Conservation (phyloP, 2,888 invertebrate species). For the Pilophorus perplexus region DNA sequence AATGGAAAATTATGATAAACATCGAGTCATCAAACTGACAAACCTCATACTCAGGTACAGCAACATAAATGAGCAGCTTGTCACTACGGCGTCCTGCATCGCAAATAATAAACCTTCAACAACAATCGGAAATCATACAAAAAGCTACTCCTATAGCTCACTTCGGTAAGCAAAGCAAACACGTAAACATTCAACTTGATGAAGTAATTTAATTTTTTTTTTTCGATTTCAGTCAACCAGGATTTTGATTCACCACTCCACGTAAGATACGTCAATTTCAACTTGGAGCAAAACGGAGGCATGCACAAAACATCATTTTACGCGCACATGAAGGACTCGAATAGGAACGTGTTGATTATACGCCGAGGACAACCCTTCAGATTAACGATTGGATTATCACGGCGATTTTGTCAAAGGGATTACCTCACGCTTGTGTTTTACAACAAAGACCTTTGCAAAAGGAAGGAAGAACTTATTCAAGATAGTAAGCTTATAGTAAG, state of each 20-base stretch:
- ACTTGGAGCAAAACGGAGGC: background rate
- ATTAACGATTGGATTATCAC: background rate
- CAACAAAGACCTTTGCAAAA: background rate
- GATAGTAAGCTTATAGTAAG: background rate
- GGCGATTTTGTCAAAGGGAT: background rate
- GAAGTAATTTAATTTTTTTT: too few species aligned
- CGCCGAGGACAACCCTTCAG: slow-evolving; percentile 8
- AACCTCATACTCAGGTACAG: too few species aligned
- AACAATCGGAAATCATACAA: background rate
- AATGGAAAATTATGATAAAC: too few species aligned
- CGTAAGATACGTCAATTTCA: background rate
- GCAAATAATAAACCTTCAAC: background rate
- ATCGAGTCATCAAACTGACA: too few species aligned
- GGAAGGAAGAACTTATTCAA: background rate
- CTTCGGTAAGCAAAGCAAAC: slow-evolving; percentile 14
- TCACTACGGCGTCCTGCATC: background rate
- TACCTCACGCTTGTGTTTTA: background rate
- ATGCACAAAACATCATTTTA: background rate
- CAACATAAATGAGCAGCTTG: slow-evolving; percentile 5
- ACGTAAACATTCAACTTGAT: too few species aligned
- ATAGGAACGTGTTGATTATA: background rate
- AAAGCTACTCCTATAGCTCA: background rate
- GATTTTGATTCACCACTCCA: background rate
- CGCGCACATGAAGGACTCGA: background rate
- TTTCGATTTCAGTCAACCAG: background rate